Percentiles rank a stretch among this genome's conserved stretches.
Conservation (phyloP, 2,888 invertebrate genomes). For the Neoitamus cyanurus region DNA sequence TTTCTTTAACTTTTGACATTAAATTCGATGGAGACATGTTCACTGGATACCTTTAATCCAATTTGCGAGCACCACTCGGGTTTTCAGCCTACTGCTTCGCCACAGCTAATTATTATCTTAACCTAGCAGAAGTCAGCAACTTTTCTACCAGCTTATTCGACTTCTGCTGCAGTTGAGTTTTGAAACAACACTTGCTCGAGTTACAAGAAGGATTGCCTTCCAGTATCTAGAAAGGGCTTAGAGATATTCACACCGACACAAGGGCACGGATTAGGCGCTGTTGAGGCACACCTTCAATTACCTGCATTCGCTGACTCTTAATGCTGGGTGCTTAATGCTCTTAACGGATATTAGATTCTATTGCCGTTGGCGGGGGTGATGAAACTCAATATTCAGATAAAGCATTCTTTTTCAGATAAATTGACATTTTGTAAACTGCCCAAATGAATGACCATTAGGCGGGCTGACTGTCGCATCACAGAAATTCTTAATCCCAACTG, state of each 20-base stretch:
- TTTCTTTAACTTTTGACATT: conserved; percentile 40
- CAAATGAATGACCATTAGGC: neutral
- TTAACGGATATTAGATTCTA: neutral
- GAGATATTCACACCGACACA: neutral
- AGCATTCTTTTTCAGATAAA: neutral
- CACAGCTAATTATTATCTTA: conserved; percentile 33
- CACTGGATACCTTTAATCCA: conserved; percentile 36
- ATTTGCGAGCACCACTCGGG: neutral
- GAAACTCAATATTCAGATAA: neutral
- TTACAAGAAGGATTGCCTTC: conserved; percentile 4
- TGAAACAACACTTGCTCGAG: neutral
- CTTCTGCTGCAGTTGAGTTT: neutral
- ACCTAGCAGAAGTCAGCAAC: conserved; percentile 31
- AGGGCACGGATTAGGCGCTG: neutral
- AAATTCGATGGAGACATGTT: conserved; percentile 35
- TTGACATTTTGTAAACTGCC: neutral
- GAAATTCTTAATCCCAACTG: neutral
- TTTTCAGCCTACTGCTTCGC: neutral
- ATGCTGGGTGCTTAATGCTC: neutral
- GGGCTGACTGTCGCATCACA: neutral
- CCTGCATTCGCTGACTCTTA: neutral
- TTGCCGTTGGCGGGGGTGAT: neutral
- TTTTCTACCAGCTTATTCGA: conserved; percentile 24
- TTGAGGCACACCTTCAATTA: neutral
- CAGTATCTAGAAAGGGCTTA: neutral